Percentiles rank a stretch among this genome's conserved stretches.
These are phyloP conservation scores for Eupithecia inturbata DNA, from an alignment of 2,888 invertebrate genomes.

Conservation along the genomic window DNA sequence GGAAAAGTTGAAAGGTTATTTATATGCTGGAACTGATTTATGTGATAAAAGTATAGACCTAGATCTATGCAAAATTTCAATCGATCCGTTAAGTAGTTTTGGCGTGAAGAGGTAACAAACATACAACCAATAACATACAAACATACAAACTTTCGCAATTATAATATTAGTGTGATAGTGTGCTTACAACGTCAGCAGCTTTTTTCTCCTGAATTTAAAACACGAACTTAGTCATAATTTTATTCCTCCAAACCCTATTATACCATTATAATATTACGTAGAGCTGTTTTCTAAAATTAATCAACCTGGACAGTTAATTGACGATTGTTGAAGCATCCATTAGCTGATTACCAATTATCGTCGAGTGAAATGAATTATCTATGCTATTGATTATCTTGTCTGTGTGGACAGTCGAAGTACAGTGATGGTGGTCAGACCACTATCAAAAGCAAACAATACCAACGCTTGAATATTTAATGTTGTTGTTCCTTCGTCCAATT, in stretches of 20 bases:
- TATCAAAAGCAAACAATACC: background rate
- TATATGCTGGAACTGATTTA: too few species aligned
- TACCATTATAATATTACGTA: background rate
- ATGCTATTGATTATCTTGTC: background rate
- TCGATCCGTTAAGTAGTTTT: too few species aligned
- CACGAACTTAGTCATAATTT: too few species aligned
- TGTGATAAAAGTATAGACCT: too few species aligned
- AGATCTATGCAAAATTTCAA: too few species aligned
- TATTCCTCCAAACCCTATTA: background rate
- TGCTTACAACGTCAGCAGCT: background rate
- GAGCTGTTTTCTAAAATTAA: background rate
- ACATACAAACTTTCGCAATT: too few species aligned
- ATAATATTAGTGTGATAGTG: too few species aligned
- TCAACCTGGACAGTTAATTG: conserved; percentile 9
- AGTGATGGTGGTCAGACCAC: background rate
- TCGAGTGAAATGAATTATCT: conserved; percentile 12
- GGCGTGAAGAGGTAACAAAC: too few species aligned
- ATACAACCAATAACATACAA: too few species aligned
- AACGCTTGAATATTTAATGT: background rate
- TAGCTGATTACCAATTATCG: conserved; percentile 9
- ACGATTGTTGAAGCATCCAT: background rate
- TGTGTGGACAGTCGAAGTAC: background rate
- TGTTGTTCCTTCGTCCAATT: background rate
- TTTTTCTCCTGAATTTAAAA: background rate
- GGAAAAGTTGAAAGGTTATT: too few species aligned